Conservation (phyloP, 2,888 invertebrate genomes). For the Mythimna pallens region DNA sequence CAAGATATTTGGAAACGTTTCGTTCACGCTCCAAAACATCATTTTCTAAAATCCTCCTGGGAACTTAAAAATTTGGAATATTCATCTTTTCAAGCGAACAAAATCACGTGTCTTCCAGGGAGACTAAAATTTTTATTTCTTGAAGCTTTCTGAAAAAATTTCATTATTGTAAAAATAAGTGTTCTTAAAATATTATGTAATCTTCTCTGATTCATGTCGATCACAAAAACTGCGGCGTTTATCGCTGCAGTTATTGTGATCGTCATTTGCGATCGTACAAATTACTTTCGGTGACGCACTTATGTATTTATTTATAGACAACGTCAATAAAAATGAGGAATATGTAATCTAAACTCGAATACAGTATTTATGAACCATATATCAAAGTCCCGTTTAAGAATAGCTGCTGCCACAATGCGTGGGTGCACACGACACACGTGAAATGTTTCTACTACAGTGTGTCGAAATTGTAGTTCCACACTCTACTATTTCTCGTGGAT, state of each 20-base stretch:
- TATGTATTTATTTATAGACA: conserved; percentile 6
- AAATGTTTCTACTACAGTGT: conserved; percentile 10
- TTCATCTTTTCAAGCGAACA: conserved; percentile 4
- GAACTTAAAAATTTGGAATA: conserved; percentile 34
- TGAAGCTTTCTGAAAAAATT: conserved; percentile 22
- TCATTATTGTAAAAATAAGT: conserved; percentile 21
- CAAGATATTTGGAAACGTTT: conserved; percentile 4
- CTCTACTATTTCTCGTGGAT: conserved; percentile 27
- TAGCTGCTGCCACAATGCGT: conserved; percentile 13
- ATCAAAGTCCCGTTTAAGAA: conserved; percentile 21
- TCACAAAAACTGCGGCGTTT: conserved; percentile 19
- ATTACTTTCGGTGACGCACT: conserved; percentile 4
- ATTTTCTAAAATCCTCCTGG: conserved; percentile 26
- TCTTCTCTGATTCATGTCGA: conserved; percentile 21
- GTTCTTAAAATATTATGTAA: conserved; percentile 25
- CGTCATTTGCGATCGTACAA: background rate
- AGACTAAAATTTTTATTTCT: conserved; percentile 15
- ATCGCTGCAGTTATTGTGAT: background rate
- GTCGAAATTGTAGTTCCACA: background rate
- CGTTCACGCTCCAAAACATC: conserved; percentile 32
- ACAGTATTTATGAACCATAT: conserved; percentile 2
- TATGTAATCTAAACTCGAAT: background rate
- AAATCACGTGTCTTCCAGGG: conserved; percentile 22
- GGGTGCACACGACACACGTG: background rate
- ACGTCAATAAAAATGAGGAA: conserved; percentile 11